Conservation (phyloP, 1,140 invertebrate species). For the Drosophila pandora region DNA sequence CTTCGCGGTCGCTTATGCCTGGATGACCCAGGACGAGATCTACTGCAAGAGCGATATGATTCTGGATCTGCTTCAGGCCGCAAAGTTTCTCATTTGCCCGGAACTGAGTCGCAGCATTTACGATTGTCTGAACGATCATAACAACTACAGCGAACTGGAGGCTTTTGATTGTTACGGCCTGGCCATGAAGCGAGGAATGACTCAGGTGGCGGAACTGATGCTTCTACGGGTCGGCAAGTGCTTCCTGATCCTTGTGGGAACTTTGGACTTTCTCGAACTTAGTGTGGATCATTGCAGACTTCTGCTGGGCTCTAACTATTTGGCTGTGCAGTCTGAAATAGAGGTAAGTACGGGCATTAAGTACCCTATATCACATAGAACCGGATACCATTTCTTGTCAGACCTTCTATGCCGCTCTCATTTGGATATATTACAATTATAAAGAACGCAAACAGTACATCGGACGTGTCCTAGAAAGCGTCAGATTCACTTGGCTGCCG, state of each 20-base stretch:
- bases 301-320: background rate
- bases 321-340: constrained; percentile 9
- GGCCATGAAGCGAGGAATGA: background rate
- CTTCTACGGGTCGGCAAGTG: background rate
- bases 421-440: background rate
- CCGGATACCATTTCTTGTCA: background rate
- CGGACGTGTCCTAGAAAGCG: background rate
- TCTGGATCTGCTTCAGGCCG: background rate
- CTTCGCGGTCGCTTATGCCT: constrained; percentile 5
- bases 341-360: background rate
- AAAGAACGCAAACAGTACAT: background rate
- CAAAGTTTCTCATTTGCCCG: background rate
- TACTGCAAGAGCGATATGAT: background rate
- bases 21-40: background rate
- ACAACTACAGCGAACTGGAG: background rate
- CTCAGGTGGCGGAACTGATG: background rate
- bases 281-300: background rate
- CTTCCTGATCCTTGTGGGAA: constrained; percentile 2
- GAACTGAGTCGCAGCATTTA: background rate
- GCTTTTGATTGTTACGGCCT: background rate
- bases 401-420: constrained; percentile 4
- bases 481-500: background rate
- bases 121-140: background rate
- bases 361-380: too few species aligned
- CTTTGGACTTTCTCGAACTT: background rate